Evolutionary conservation across 2,113 vertebrate species (phyloP).

Genomic region (Tyto alba): DNA sequence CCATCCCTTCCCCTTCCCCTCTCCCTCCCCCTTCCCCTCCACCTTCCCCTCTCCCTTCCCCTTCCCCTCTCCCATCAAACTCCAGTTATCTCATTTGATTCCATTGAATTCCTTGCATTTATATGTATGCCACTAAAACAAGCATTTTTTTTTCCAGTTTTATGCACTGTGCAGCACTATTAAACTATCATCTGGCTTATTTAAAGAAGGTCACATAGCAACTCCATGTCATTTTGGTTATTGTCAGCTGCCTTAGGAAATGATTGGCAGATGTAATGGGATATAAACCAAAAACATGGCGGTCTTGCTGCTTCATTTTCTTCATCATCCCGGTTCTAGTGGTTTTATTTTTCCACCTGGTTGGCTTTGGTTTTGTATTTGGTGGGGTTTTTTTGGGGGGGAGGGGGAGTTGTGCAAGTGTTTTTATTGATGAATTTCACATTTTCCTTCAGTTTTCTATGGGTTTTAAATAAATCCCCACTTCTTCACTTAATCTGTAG

Average conservation of each 20-base stretch:
- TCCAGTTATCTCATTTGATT: background rate
- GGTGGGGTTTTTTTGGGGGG: rapidly evolving
- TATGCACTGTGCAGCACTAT: background rate
- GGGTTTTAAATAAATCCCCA: background rate
- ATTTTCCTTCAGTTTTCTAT: background rate
- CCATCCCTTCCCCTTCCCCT: background rate
- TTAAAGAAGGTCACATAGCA: slow-evolving; percentile 9
- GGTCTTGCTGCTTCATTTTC: background rate
- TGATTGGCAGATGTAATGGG: background rate
- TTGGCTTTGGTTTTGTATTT: background rate
- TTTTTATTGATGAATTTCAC: background rate
- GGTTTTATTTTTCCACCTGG: background rate
- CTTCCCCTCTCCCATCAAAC: background rate
- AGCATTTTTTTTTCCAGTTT: background rate
- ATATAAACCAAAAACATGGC: background rate
- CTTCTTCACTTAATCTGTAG: background rate
- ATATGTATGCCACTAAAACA: background rate
- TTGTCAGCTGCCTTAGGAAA: slow-evolving; percentile 58
- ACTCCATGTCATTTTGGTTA: slow-evolving; percentile 55
- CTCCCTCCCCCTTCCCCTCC: background rate
- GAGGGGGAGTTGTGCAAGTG: rapidly evolving
- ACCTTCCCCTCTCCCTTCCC: background rate
- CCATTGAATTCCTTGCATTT: background rate
- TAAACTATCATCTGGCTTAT: background rate
- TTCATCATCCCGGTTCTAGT: background rate